A percentile compares a stretch with the other conserved stretches of the same genome.
These are phyloP conservation scores for Montipora sp. DNA, from an alignment of 64 coral and sea anemone species.

Conservation along the genomic window DNA sequence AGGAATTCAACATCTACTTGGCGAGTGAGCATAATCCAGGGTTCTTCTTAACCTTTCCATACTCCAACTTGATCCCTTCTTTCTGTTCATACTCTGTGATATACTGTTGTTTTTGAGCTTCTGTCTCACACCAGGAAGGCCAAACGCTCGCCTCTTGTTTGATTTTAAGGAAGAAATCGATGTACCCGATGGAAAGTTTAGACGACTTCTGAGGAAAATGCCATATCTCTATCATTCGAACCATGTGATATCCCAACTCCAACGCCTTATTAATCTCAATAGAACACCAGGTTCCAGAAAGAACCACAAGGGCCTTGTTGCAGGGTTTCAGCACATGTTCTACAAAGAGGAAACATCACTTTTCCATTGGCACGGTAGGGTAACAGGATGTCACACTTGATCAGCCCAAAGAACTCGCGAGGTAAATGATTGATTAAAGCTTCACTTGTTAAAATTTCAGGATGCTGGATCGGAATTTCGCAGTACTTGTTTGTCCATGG, in stretches of 20 bases:
- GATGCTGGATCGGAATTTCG: neutral
- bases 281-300: neutral
- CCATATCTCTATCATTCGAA: conserved; percentile 47
- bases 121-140: neutral
- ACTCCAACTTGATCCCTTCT: conserved; percentile 22
- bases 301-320: neutral
- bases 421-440: neutral
- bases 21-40: neutral
- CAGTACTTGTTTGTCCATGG: neutral
- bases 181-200: conserved; percentile 22
- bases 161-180: conserved; percentile 22
- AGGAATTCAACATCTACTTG: neutral
- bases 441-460: neutral
- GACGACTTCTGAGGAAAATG: conserved; percentile 23
- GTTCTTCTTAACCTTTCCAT: conserved; percentile 5
- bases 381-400: conserved; percentile 53
- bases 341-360: conserved; percentile 36
- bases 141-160: conserved; percentile 51
- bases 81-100: neutral
- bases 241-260: conserved; percentile 31
- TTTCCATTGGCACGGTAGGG: neutral
- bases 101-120: conserved; percentile 16
- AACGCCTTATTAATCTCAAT: neutral
- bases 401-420: neutral
- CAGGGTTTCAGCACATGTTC: neutral